These are phyloP conservation scores for Heterotis niloticus DNA, from an alignment of 2,113 vertebrate species.

Conservation along the genomic window DNA sequence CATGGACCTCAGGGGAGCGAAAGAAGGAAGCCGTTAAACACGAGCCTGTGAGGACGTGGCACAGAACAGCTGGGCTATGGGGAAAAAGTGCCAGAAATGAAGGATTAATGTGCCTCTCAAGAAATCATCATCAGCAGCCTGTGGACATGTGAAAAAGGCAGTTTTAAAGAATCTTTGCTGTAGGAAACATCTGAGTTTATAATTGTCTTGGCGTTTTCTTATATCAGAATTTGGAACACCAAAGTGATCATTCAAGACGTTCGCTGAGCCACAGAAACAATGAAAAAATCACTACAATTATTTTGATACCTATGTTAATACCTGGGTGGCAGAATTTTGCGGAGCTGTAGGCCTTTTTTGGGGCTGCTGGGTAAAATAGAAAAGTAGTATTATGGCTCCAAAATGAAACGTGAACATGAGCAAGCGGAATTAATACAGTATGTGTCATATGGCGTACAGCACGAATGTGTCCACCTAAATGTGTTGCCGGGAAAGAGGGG, in stretches of 20 bases:
- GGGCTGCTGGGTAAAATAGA: too few relatives aligned
- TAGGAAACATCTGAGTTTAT: background rate
- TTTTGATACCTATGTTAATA: background rate
- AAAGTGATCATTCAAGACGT: background rate
- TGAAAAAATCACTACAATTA: background rate
- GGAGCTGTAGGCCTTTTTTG: background rate
- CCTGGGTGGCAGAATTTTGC: background rate
- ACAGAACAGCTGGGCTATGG: constrained; percentile 74
- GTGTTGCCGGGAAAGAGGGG: background rate
- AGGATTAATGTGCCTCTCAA: constrained; percentile 70
- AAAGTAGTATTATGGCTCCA: background rate
- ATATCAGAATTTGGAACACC: background rate
- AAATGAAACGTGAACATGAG: background rate
- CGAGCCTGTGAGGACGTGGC: constrained; percentile 68
- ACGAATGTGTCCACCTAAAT: background rate
- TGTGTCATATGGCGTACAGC: background rate
- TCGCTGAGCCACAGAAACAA: background rate
- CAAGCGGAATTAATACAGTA: background rate
- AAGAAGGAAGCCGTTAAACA: constrained; percentile 78
- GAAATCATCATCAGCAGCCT: constrained; percentile 69
- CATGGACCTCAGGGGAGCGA: constrained; percentile 82
- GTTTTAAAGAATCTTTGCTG: background rate
- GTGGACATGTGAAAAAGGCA: constrained; percentile 48
- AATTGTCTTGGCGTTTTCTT: background rate
- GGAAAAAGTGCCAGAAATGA: constrained; percentile 79